phyloP scores from a whole-genome alignment of 2,113 vertebrate genomes.

The Alouatta palliata region DNA sequence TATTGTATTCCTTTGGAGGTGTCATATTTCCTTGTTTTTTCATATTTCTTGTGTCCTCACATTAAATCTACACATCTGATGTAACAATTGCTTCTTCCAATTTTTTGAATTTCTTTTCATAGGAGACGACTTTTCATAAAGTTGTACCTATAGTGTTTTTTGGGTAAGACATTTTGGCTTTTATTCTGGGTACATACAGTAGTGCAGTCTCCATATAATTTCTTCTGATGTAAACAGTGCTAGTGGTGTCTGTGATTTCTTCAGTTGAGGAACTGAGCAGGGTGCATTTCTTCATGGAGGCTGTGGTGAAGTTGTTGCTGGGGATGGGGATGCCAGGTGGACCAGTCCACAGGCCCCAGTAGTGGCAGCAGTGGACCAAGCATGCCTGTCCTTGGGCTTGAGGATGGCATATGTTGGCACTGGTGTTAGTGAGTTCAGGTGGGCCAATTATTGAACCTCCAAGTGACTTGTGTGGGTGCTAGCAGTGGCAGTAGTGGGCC shows the following conservation, averaged over 20 bases:
- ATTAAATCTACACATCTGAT: background rate
- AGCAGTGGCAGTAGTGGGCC: background rate
- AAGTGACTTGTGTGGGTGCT: background rate
- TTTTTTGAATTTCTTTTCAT: background rate
- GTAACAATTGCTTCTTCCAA: background rate
- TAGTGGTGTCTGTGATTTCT: background rate
- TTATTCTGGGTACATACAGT: no score
- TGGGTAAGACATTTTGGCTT: no score
- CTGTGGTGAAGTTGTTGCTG: background rate
- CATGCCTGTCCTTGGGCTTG: background rate
- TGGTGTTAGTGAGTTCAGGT: background rate
- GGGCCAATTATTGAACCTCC: background rate
- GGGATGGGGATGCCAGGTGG: background rate
- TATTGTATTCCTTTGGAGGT: background rate
- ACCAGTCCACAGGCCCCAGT: no score
- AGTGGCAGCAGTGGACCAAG: background rate
- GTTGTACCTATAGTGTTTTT: background rate
- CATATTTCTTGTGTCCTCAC: background rate
- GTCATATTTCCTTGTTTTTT: background rate
- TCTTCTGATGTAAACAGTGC: no score
- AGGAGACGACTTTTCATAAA: background rate
- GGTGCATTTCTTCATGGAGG: background rate
- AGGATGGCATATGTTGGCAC: background rate
- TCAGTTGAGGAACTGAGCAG: background rate
- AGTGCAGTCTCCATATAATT: no score